Percentiles rank a stretch among this genome's conserved stretches.
phyloP scores from a whole-genome alignment of 2,113 vertebrate species.

The Syngnathus scovelli region DNA sequence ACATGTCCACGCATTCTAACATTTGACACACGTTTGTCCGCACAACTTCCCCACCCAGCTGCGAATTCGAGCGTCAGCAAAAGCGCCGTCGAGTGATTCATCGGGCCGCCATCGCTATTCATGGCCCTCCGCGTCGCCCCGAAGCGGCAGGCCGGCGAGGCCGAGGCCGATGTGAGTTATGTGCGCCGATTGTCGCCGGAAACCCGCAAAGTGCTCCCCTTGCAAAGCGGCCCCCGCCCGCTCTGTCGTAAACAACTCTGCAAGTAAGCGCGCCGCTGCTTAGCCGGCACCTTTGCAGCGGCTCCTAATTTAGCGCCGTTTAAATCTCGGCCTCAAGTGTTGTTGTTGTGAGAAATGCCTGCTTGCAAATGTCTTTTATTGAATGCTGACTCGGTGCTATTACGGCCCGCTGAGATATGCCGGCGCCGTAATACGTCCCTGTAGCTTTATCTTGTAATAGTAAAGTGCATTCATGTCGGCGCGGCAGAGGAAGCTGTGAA shows the following conservation, averaged over 20 bases:
- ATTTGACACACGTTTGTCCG: neutral
- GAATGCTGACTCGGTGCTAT: conserved; percentile 80
- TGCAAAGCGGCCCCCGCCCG: neutral
- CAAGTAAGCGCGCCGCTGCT: conserved; percentile 75
- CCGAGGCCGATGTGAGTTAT: conserved; percentile 3
- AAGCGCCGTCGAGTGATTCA: neutral
- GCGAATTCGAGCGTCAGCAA: neutral
- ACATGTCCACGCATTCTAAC: neutral
- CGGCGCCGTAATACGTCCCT: conserved; percentile 72
- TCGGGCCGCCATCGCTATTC: conserved; percentile 2
- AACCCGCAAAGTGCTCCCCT: neutral
- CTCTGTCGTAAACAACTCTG: conserved; percentile 71
- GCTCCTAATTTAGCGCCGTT: conserved; percentile 80
- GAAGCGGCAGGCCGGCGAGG: neutral
- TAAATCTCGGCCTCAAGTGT: conserved; percentile 71
- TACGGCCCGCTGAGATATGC: conserved; percentile 75
- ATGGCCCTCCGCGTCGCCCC: neutral
- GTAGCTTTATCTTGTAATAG: conserved; percentile 79
- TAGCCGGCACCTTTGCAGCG: conserved; percentile 77
- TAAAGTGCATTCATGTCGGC: conserved; percentile 77
- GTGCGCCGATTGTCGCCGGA: neutral
- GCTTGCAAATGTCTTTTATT: conserved; percentile 81
- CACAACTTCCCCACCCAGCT: neutral
- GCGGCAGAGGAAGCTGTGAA: conserved; percentile 63
- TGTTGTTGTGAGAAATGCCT: conserved; percentile 76